Base-by-base conservation (phyloP, 2,113 vertebrate species). In the Oplegnathus fasciatus region DNA sequence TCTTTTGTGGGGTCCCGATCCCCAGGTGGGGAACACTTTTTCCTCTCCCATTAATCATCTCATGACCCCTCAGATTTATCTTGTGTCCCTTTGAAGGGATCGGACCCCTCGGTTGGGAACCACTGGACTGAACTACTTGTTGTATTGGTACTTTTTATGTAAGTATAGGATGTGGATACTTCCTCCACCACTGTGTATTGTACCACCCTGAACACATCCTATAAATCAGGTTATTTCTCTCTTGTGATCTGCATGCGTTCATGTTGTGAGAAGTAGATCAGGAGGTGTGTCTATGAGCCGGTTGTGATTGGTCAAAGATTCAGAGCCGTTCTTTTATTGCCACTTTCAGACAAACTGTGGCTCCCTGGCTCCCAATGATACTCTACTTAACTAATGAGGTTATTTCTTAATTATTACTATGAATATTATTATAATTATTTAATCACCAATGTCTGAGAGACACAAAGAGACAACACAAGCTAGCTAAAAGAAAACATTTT, bases 231-330 rank as follows among this genome's bases (percentile, higher is more conserved):
- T 6, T 14, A 7, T 17, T 15, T 50, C 14, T 68, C 24, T 8
- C 9, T 2, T 11, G 1, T 34, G 52, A 26, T 18, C 48, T 65
- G 52, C 42, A 52, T 73, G 26, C 55, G 52, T 70, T 64, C 58
- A 37, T 26, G 30, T 40, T 77, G 60, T 73, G 72, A 61, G 82
- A 71, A 77, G 28, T n/a, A 18, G 81, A 58, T 14, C 67, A 68
- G 61, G 37, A 68, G 52, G 71, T 60, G 85, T 2, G 26, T 26
- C 40, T 22, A 0, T 11, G 2, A 24, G 60, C 46, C 10, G 2
- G 28, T 18, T 46, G 28, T 72, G 77, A 77, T 67, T 54, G 37
- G 37, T 60, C 70, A 44, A 30, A 30, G 3, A 50, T 30, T 69
- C 44, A 14, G n/a, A 46, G 37, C 64, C 0, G 6, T 9, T 68